Percentiles rank a stretch among this genome's conserved stretches.
phyloP scores from a whole-genome alignment of 2,113 vertebrate species.

The Oncorhynchus tshawytscha region DNA sequence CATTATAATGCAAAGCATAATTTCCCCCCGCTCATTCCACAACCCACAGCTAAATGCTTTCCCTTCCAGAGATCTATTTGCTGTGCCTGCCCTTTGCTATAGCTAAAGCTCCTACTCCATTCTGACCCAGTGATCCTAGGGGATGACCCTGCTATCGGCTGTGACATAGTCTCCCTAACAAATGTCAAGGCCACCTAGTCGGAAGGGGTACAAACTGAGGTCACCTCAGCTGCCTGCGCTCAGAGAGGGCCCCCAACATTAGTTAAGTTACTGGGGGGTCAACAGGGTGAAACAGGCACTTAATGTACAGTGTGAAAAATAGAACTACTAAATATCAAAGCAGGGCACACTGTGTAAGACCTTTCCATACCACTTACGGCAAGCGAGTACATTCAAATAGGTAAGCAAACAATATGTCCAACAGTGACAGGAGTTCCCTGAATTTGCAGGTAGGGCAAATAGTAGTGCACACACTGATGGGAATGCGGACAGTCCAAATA shows the following conservation, averaged over 20 bases:
- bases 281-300: background rate
- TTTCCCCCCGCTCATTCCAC: too few species aligned
- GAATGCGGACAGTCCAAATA: background rate
- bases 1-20: too few species aligned
- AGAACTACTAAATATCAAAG: background rate
- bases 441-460: constrained; percentile 28
- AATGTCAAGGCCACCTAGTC: too few species aligned
- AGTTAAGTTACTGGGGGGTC: background rate
- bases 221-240: constrained; percentile 30
- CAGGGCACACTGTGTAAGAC: background rate
- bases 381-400: constrained; percentile 39
- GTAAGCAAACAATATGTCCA: constrained; percentile 14
- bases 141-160: background rate
- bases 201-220: constrained; percentile 7
- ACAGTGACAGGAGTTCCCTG: background rate
- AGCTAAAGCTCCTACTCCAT: too few species aligned
- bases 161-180: background rate
- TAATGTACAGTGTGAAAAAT: constrained; percentile 15
- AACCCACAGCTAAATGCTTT: too few species aligned
- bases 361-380: background rate
- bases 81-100: too few species aligned
- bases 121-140: too few species aligned
- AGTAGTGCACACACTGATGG: background rate
- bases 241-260: background rate
- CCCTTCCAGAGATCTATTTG: too few species aligned